Base-by-base conservation (phyloP, 2,113 vertebrate species). In the Oncorhynchus gorbuscha region DNA sequence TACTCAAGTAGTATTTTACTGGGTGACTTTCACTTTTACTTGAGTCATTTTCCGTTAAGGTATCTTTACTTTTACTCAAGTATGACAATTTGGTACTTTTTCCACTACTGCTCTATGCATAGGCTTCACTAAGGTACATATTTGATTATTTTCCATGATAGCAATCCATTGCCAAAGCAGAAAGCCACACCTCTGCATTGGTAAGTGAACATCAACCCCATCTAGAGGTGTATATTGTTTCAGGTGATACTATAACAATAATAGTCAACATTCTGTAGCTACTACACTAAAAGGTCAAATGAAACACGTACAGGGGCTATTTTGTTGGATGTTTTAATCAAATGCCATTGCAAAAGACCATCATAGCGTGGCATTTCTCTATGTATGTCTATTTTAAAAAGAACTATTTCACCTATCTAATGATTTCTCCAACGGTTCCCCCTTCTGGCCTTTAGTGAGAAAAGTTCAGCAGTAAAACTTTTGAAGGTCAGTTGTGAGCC, bases 401-500 rank as follows among this genome's bases (percentile, higher is more conserved):
- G 0, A 55, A 13, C 13, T 55, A 76, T 80, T 75, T 69, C 24
- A 14, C 24, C 65, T 62, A 66, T 79, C 39, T 73, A 83, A 79
- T 69, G 5, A 39, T 74, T 72, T 61, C 66, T 67, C 59, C 26
- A 78, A 35, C 55, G 39, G 28, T 71, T 67, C 70, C n/a, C 65
- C 12, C 48, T 28, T 61, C 18, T 69, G 80, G 68, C 66, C 71
- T 67, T 77, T 80, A 58, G 45, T 18, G 72, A 49, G 51, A 73
- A 18, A 68, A 75, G 65, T 68, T 18, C 7, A 55, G 51, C 76
- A 69, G 77, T 71, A 69, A 69, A 80, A 85, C 75, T 14, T 83
- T 85, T 35, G 66, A 75, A 79, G 79, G 16, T 39, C 73, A 70
- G 51, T 61, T 30, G 76, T 76, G 78, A 72, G 74, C 75, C 70